Evolutionary conservation across 2,113 vertebrate genomes (phyloP).

Genomic region (Aptenodytes forsteri): DNA sequence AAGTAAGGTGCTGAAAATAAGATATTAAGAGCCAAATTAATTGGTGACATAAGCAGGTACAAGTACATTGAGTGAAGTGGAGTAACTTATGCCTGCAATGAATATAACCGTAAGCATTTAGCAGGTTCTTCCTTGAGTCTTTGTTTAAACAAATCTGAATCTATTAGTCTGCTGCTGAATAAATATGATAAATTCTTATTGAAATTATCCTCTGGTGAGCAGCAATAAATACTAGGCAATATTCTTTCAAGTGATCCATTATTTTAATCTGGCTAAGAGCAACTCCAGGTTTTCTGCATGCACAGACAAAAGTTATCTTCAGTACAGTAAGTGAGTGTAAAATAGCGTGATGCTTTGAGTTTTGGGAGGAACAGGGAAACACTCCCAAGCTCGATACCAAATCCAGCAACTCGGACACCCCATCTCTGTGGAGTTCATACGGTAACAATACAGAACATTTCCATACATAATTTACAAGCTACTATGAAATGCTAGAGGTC

Average conservation of each 20-base stretch:
- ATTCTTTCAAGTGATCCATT: constrained; percentile 52
- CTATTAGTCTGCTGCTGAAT: constrained; percentile 55
- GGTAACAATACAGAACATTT: constrained; percentile 3
- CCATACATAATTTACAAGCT: constrained; percentile 27
- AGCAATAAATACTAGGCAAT: constrained; percentile 56
- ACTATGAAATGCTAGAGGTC: constrained; percentile 27
- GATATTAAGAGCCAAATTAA: constrained; percentile 55
- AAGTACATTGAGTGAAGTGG: constrained; percentile 22
- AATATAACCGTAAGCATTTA: neutral
- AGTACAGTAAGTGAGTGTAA: neutral
- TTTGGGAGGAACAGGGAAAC: neutral
- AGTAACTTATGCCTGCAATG: constrained; percentile 31
- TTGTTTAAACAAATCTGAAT: constrained; percentile 62
- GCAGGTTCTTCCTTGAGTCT: constrained; percentile 7
- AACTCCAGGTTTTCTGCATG: neutral
- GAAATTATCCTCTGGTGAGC: constrained; percentile 60
- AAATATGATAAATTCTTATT: constrained; percentile 61
- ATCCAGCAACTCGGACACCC: neutral
- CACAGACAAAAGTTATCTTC: neutral
- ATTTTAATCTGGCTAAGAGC: constrained; percentile 41
- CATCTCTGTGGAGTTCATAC: neutral
- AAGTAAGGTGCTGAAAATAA: constrained; percentile 14
- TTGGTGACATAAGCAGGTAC: constrained; percentile 40
- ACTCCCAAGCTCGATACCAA: neutral
- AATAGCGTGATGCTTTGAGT: rapidly evolving